These are phyloP conservation scores for Musca vetustissima DNA, from an alignment of 1,140 invertebrate genomes.

Conservation along the genomic window DNA sequence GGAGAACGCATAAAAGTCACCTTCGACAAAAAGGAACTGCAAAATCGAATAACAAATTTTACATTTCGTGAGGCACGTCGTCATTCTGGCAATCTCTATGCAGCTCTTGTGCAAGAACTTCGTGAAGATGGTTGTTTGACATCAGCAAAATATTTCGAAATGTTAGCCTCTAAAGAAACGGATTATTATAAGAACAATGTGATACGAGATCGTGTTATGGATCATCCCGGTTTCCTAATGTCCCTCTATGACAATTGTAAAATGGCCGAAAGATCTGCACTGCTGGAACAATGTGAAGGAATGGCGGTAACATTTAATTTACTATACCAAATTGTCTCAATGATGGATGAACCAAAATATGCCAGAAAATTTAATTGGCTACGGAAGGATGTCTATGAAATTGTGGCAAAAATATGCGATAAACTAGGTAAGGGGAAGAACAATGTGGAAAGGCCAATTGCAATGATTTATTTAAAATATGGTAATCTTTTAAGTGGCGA, in stretches of 20 bases:
- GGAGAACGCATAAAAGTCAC: too few species aligned
- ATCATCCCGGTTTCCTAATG: constrained; percentile 35
- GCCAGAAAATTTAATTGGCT: constrained; percentile 39
- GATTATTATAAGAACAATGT: constrained; percentile 33
- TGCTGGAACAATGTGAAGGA: constrained; percentile 29
- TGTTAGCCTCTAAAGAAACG: constrained; percentile 28
- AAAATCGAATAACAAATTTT: neutral
- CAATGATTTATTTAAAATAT: neutral
- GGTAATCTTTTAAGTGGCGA: neutral
- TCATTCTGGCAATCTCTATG: neutral
- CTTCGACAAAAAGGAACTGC: neutral
- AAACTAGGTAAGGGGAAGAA: neutral
- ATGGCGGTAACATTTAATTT: constrained; percentile 36
- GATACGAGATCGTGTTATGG: constrained; percentile 36
- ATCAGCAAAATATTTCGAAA: constrained; percentile 7
- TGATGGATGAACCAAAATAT: constrained; percentile 35
- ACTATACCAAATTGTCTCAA: constrained; percentile 36
- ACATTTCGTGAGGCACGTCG: constrained; percentile 4
- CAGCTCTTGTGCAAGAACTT: constrained; percentile 8
- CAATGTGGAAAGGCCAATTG: neutral
- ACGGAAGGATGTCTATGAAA: constrained; percentile 37
- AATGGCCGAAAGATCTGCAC: constrained; percentile 34
- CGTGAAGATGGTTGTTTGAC: constrained; percentile 13
- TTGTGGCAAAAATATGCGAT: constrained; percentile 36
- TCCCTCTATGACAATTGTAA: constrained; percentile 35